Base-by-base conservation (phyloP, 2,113 vertebrate species). In the Seriola aureovittata region DNA sequence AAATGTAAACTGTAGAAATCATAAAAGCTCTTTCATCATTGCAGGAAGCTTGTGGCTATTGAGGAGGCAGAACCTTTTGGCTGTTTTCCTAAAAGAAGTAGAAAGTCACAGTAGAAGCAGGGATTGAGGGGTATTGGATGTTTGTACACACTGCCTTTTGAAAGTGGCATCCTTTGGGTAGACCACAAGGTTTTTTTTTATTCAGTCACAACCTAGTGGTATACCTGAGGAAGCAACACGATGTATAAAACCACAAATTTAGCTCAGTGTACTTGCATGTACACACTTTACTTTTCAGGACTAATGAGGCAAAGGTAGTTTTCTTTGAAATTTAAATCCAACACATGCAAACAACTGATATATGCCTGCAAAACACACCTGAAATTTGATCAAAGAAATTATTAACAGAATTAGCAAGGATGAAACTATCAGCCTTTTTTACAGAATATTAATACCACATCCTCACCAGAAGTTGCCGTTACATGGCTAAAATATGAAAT, bases 21-120 rank as follows among this genome's bases (percentile, higher is more conserved):
- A 55, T 62, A 55, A 80, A 82, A 81, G 68, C 81, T 81, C 81
- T 91, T 90, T 92, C 85, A 93, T 93, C 89, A 81, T 48, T 14
- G 54, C 25, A 78, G 71, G 71, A 74, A 81, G 85, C 91, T 90
- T 50, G 14, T 79, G 81, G 90, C 81, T 57, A 32, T 63, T 42
- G 44, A 75, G 75, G 54, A 85, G 84, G 67, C 36, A 65, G 60
- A 54, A 8, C 81, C 89, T 89, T 69, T 79, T 58, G 84, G 87
- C 86, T 89, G 83, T 90, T 91, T 91, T 88, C 72, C 81, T 54
- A 36, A 74, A 83, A 88, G 57, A 84, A 87, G 75, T 66, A 65
- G 46, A 86, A 80, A 90, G 73, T 87, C 66, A 36, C 59, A 76
- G 78, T 36, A 40, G 71, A 74, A 71, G 71, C 68, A 86, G 67